Base-by-base conservation (phyloP, 2,888 invertebrate species). In the Syritta pipiens region DNA sequence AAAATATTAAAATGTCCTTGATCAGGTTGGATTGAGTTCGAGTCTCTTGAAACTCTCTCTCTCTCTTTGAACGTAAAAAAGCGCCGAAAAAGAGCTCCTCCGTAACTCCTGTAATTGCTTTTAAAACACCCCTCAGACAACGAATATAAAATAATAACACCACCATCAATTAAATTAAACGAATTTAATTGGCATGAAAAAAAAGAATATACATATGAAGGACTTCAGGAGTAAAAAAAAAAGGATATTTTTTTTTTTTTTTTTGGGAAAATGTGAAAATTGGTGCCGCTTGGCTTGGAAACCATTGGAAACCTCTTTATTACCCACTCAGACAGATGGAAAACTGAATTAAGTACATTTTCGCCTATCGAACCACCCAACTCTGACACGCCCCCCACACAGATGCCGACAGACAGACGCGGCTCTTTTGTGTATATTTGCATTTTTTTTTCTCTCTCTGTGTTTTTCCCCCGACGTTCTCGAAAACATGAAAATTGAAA, bases 311-410 rank as follows among this genome's bases (percentile, higher is more conserved):
- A 72, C 67, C 79, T 67, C 79, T 79, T 79, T 68, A 79, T 68
- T 79, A 67, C 62, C 79, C 79, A 79, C 79, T 79, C 79, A 79
- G 79, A 79, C 79, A 79, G 79, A 79, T 62, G 79, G 62, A 68
- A 79, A 79, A 79, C 55, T 67, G 79, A 74, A 74, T 79, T 79
- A 79, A 72, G 72, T 72, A 55, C 49, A 67, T 17, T 44, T 67
- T 62, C 48, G 30, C 60, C 10, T 49, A 67, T 67, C 48, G 42
- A 37, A 35, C 35, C 14, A 6, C 19, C 62, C 37, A 17, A 14
- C 37, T 37, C 37, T 1, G 14, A 6, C 17, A 6, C 37, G 10
- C 12, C 48, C n/a, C 46, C 14, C 24, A 42, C 9, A 20, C 46
- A 46, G 20, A 6, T 40, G 37, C 32, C 42, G 46, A 37, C 35